Conservation (phyloP, 64 coral and sea anemone species). For the Pocillopora damicornis region DNA sequence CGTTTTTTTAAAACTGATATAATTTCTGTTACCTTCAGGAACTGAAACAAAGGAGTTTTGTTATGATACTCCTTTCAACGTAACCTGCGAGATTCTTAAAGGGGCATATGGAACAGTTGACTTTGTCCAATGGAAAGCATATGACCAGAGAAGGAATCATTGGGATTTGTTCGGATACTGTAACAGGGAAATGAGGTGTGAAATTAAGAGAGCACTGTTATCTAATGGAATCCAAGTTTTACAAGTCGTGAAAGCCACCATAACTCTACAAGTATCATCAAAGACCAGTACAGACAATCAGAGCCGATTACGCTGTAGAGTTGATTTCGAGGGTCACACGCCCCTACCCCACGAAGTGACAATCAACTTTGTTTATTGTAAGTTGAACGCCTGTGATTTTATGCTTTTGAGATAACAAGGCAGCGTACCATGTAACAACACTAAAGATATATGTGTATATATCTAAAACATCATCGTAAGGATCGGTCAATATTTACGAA, state of each 20-base stretch:
- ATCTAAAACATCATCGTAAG: no score
- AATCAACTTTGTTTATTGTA: slow-evolving; percentile 11
- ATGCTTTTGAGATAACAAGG: no score
- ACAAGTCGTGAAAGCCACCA: neutral
- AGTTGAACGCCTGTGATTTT: neutral
- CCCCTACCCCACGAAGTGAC: neutral
- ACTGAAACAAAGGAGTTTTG: neutral
- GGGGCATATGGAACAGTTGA: neutral
- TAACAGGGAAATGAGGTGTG: neutral
- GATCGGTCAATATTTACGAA: no score
- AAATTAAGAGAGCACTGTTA: neutral
- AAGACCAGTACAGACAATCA: neutral
- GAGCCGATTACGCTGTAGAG: neutral
- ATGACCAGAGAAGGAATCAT: neutral
- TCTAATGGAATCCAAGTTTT: neutral
- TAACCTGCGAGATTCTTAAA: neutral
- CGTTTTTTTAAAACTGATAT: no score
- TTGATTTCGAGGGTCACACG: neutral
- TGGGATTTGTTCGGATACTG: neutral
- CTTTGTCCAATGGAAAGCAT: neutral
- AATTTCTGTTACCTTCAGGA: no score
- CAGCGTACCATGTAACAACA: no score
- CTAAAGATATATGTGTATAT: no score
- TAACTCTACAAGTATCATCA: neutral
- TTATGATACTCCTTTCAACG: neutral